Percentiles rank a stretch among this genome's conserved stretches.
Conservation (phyloP, 2,797 vertebrate genomes). For the Enteromius trimaculatus region DNA sequence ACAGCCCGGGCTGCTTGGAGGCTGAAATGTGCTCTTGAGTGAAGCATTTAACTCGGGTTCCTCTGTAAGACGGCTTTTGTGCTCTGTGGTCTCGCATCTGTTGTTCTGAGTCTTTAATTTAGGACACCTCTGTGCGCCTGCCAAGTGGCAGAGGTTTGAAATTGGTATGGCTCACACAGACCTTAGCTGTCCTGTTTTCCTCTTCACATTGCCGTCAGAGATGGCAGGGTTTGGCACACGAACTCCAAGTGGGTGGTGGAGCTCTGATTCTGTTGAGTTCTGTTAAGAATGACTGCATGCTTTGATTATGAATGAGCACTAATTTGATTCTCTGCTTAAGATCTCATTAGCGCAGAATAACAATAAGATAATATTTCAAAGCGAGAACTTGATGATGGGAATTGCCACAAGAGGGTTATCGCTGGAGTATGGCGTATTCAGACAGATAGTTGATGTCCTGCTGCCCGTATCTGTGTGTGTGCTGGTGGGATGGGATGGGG, state of each 20-base stretch:
- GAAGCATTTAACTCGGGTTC: constrained; percentile 20
- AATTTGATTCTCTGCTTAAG: constrained; percentile 29
- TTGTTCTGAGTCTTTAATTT: constrained; percentile 56
- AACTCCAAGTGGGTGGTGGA: constrained; percentile 29
- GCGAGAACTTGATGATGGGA: constrained; percentile 1
- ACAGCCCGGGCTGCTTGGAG: constrained; percentile 34
- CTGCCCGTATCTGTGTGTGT: neutral
- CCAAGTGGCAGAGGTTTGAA: constrained; percentile 53
- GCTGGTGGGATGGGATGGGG: constrained; percentile 27
- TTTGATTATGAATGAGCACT: constrained; percentile 25
- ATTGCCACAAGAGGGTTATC: neutral
- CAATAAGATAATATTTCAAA: constrained; percentile 26
- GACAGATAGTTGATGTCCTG: constrained; percentile 35
- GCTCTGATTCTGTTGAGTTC: constrained; percentile 24
- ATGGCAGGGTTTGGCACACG: constrained; percentile 36
- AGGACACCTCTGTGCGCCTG: constrained; percentile 49
- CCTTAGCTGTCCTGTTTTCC: constrained; percentile 40
- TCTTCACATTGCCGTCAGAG: constrained; percentile 23
- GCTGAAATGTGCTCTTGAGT: constrained; percentile 43
- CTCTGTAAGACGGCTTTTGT: constrained; percentile 39
- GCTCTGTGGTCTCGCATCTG: constrained; percentile 29
- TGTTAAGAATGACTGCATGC: constrained; percentile 22
- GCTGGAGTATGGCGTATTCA: constrained; percentile 9
- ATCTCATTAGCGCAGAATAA: constrained; percentile 29
- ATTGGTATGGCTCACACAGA: constrained; percentile 47